Percentiles rank a stretch among this genome's conserved stretches.
Conservation (phyloP, 2,797 vertebrate genomes). For the Sebastes glaucus region DNA sequence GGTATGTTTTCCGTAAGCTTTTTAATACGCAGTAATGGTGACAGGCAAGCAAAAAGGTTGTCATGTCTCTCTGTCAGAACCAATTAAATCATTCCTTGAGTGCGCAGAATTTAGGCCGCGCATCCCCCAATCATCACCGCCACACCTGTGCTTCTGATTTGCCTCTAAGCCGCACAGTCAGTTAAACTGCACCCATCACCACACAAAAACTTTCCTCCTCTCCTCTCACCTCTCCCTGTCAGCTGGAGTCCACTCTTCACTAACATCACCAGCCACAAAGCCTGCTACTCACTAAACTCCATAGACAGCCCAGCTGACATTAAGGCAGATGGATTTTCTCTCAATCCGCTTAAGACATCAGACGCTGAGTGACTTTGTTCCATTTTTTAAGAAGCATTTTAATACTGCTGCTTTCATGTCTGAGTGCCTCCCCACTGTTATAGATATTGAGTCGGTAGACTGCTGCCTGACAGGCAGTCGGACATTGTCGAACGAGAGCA, state of each 20-base stretch:
- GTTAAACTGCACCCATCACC: constrained; percentile 17
- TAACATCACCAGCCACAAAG: constrained; percentile 63
- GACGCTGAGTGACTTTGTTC: constrained; percentile 76
- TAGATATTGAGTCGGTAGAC: constrained; percentile 72
- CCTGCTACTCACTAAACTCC: constrained; percentile 57
- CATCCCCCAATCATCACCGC: constrained; percentile 35
- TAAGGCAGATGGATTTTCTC: constrained; percentile 83
- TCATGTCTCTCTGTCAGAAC: constrained; percentile 58
- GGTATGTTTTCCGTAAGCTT: constrained; percentile 32
- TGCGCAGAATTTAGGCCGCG: constrained; percentile 8
- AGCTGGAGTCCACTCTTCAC: constrained; percentile 65
- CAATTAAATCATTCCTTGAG: constrained; percentile 60
- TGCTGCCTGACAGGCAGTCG: constrained; percentile 57
- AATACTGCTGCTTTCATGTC: constrained; percentile 81
- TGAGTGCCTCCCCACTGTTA: constrained; percentile 80
- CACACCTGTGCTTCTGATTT: constrained; percentile 52
- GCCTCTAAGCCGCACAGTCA: constrained; percentile 24
- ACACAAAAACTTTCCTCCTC: constrained; percentile 34
- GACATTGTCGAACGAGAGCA: constrained; percentile 52
- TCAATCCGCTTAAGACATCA: constrained; percentile 87
- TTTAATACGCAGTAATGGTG: constrained; percentile 46
- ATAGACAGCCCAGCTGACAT: constrained; percentile 75
- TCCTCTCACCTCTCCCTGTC: constrained; percentile 59
- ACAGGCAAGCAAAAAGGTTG: constrained; percentile 47
- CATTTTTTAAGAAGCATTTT: constrained; percentile 81